Base-by-base conservation (phyloP, 2,888 invertebrate genomes). In the Lasioglossum pauxillum region DNA sequence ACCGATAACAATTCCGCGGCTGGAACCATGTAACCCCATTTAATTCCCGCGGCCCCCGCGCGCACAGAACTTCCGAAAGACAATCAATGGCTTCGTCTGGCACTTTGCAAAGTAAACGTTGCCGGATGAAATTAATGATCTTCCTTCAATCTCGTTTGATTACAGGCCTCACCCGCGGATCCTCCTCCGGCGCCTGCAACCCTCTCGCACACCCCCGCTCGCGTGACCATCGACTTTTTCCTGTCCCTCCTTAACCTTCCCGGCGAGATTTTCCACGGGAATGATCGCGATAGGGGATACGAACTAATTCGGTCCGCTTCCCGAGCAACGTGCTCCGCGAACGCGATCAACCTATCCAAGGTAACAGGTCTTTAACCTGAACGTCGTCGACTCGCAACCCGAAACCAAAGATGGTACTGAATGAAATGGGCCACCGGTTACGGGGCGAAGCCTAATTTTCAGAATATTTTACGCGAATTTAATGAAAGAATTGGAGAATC, bases 291-390 rank as follows among this genome's bases (percentile, higher is more conserved):
- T 80, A 79, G 77, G 53, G 69, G 81, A 75, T 84, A 71, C 74
- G 38, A 75, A 78, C 49, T 14, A 82, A 80, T 82, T 49, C 38
- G 57, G 73, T 57, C 67, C 38, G 57, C 57, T n/a, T 53, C 57
- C 46, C 60, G 49, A 31, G 72, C 75, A 82, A 82, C 57, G 75
- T 71, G 80, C 77, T 38, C 31, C 35, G 73, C 67, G 69, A 75
- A 76, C 49, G 71, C 49, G 82, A 84, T 80, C 91, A 89, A 91
- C 89, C 87, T 90, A 88, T 89, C 84, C 90, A 87, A 92, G 90
- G 91, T 89, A 90, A 88, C 88, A 86, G 92, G 91, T 92, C 91
- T 89, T 92, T 92, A 90, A 92, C 90, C 91, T 88, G 85, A 85
- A 81, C 31, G 35, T 16, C 44, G 31, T 14, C 19, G 57, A 64